phyloP scores from a whole-genome alignment of 2,888 invertebrate genomes.

The Julus scanicus region DNA sequence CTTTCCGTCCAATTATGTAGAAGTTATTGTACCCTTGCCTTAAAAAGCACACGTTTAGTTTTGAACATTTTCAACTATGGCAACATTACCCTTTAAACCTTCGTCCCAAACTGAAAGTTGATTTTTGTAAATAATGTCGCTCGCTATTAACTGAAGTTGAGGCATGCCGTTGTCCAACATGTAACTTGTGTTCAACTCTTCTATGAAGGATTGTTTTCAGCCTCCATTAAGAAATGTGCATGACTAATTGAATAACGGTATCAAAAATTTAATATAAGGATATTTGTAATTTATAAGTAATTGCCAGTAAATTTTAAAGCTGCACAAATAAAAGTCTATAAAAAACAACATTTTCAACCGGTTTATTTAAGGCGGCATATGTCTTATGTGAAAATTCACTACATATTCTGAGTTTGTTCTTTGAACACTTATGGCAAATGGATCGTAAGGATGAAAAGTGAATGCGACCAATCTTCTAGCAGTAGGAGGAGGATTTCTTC shows the following conservation, averaged over 20 bases:
- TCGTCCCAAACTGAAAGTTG: neutral
- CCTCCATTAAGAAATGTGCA: neutral
- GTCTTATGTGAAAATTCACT: conserved; percentile 90
- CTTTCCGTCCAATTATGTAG: conserved; percentile 98
- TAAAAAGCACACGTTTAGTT: conserved; percentile 65
- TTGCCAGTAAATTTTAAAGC: neutral
- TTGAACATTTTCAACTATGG: neutral
- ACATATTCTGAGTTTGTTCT: conserved; percentile 92
- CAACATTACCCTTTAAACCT: neutral
- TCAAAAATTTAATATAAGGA: neutral
- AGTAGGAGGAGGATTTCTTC: conserved; percentile 73
- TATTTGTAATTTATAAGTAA: neutral
- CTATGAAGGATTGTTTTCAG: neutral
- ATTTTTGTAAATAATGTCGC: neutral
- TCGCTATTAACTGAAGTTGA: neutral
- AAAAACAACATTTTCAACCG: neutral
- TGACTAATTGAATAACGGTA: neutral
- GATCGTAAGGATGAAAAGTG: conserved; percentile 95
- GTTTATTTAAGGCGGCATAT: conserved; percentile 40
- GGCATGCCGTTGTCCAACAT: neutral
- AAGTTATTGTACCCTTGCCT: conserved; percentile 90
- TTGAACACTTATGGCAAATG: conserved; percentile 95
- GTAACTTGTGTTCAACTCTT: neutral
- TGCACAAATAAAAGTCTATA: neutral
- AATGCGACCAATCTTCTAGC: conserved; percentile 88